Evolutionary conservation across 2,797 vertebrate species (phyloP).

Genomic region (Margarornis squamiger): DNA sequence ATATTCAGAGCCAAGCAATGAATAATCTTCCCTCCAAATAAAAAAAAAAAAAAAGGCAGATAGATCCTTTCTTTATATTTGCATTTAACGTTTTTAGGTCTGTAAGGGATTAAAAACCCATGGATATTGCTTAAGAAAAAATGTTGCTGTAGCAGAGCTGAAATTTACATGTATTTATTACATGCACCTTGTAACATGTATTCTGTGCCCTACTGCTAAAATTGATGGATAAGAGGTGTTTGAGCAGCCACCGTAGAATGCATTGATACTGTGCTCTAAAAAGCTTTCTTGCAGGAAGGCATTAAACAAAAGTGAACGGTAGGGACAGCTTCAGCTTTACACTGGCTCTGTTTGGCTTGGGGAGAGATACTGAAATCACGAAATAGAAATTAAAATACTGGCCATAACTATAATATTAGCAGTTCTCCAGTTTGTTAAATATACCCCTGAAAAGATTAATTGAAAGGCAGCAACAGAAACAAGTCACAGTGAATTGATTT

Average conservation of each 20-base stretch:
- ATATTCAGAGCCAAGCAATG: not conserved
- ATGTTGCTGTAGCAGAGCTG: not conserved
- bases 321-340: not conserved
- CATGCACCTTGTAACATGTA: not conserved
- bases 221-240: not conserved
- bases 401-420: not conserved
- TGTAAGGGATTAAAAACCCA: not conserved
- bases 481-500: not conserved
- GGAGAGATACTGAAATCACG: not conserved
- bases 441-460: not conserved
- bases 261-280: not conserved
- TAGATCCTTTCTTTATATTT: not conserved
- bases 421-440: not conserved
- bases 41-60: not conserved
- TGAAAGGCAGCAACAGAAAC: not conserved
- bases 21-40: not conserved
- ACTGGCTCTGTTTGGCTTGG: not conserved
- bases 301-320: constrained; percentile 21
- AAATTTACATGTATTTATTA: not conserved
- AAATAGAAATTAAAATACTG: not conserved
- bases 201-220: not conserved
- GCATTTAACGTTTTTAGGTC: not conserved
- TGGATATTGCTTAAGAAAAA: not conserved
- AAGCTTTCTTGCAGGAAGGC: not conserved
- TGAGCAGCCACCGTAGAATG: not conserved